Percentiles rank a stretch among this genome's conserved stretches.
Evolutionary conservation across 92 coral and sea anemone species (phyloP).

Genomic region (Pocillopora meandrina): DNA sequence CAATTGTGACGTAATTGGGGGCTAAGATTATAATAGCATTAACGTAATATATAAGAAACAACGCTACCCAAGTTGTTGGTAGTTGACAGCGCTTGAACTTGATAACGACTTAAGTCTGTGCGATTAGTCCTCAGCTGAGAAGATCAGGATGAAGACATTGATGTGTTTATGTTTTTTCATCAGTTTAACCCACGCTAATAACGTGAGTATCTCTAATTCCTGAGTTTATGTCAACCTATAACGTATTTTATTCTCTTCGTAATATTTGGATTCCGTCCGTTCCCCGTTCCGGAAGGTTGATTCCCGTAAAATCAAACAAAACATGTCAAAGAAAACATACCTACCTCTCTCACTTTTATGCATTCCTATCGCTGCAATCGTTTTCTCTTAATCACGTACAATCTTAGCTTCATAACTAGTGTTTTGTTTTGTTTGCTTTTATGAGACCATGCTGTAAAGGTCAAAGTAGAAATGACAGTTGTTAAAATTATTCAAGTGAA

Average conservation of each 20-base stretch:
- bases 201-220: background rate
- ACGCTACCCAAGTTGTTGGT: background rate
- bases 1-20: slow-evolving; percentile 22
- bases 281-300: background rate
- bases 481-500: background rate
- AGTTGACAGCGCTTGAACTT: background rate
- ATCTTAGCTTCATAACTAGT: too few relatives aligned
- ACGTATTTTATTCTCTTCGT: background rate
- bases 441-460: too few relatives aligned
- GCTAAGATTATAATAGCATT: background rate
- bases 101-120: background rate
- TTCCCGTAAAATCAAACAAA: background rate
- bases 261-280: slow-evolving; percentile 5
- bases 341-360: background rate
- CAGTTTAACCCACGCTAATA: background rate
- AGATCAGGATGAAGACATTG: slow-evolving; percentile 1
- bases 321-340: background rate
- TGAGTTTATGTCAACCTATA: background rate
- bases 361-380: too few relatives aligned
- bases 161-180: background rate
- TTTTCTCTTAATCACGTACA: too few relatives aligned
- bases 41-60: background rate
- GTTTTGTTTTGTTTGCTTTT: too few relatives aligned
- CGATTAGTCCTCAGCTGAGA: background rate
- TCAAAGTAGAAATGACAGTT: background rate